Percentiles rank a stretch among this genome's conserved stretches.
phyloP scores from a whole-genome alignment of 2,113 vertebrate species.

The Callithrix jacchus region DNA sequence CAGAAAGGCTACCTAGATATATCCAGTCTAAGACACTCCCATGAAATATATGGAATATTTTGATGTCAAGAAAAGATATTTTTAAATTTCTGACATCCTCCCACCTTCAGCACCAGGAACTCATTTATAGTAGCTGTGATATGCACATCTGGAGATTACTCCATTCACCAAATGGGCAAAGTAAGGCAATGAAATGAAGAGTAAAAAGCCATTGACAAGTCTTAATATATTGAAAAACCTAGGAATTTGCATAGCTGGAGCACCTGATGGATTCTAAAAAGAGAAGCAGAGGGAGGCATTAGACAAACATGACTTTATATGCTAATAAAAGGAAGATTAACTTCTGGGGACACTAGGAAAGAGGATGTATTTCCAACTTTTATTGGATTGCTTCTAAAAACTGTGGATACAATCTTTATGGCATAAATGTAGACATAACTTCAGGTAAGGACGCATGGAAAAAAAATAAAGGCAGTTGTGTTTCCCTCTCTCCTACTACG shows the following conservation, averaged over 20 bases:
- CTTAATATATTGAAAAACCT: neutral
- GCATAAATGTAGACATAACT: neutral
- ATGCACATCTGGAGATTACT: neutral
- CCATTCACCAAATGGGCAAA: neutral
- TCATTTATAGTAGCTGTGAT: neutral
- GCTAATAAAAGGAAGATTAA: neutral
- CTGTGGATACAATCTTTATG: neutral
- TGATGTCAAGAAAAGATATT: neutral
- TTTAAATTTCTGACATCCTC: neutral
- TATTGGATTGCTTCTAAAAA: neutral
- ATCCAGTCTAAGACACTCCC: neutral
- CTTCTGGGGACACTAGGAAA: neutral
- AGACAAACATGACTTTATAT: neutral
- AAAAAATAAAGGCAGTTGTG: neutral
- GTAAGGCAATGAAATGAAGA: neutral
- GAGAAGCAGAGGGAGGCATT: neutral
- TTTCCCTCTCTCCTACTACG: fast-evolving
- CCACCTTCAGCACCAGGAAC: neutral
- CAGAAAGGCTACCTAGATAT: neutral
- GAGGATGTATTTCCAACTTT: neutral
- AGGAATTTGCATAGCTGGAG: neutral
- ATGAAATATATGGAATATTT: neutral
- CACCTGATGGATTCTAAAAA: neutral
- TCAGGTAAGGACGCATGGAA: neutral
- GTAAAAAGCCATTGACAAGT: too few species aligned